These are phyloP conservation scores for Pollenia griseotomentosa DNA, from an alignment of 2,888 invertebrate genomes.

Conservation along the genomic window DNA sequence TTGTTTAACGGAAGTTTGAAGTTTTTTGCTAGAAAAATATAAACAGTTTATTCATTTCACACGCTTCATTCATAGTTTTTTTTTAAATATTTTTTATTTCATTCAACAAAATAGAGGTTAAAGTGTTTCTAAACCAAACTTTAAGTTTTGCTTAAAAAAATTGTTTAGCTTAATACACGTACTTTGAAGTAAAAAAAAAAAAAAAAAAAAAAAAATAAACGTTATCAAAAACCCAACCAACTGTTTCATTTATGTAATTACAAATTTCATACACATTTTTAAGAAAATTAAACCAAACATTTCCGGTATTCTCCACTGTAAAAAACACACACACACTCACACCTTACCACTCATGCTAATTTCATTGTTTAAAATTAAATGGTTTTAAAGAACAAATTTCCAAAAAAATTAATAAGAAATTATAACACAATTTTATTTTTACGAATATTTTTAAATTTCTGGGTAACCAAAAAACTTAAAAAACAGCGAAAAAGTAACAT, in stretches of 20 bases:
- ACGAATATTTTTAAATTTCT: conserved; percentile 11
- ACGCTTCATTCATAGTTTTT: conserved; percentile 44
- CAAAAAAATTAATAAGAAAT: conserved; percentile 44
- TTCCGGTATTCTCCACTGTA: conserved; percentile 19
- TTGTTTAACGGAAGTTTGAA: conserved; percentile 68
- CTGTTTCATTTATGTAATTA: conserved; percentile 70
- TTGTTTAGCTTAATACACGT: neutral
- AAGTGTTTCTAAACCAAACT: conserved; percentile 45
- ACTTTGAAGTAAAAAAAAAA: conserved; percentile 24
- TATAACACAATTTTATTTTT: conserved; percentile 44
- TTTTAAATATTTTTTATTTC: neutral
- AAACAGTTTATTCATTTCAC: conserved; percentile 53
- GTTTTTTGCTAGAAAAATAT: conserved; percentile 14
- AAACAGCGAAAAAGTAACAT: neutral
- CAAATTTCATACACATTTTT: conserved; percentile 27
- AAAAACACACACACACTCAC: neutral
- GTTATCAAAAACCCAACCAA: conserved; percentile 61
- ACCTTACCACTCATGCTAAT: neutral
- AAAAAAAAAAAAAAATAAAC: neutral
- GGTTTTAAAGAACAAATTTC: neutral
- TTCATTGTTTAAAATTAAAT: neutral
- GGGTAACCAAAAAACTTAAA: neutral
- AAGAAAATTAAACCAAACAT: conserved; percentile 58
- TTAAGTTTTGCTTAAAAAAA: conserved; percentile 16
- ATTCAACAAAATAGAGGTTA: conserved; percentile 47